A percentile compares a stretch with the other conserved stretches of the same genome.
These are phyloP conservation scores for Sarcophilus harrisii DNA, from an alignment of 2,797 vertebrate genomes.

Conservation along the genomic window DNA sequence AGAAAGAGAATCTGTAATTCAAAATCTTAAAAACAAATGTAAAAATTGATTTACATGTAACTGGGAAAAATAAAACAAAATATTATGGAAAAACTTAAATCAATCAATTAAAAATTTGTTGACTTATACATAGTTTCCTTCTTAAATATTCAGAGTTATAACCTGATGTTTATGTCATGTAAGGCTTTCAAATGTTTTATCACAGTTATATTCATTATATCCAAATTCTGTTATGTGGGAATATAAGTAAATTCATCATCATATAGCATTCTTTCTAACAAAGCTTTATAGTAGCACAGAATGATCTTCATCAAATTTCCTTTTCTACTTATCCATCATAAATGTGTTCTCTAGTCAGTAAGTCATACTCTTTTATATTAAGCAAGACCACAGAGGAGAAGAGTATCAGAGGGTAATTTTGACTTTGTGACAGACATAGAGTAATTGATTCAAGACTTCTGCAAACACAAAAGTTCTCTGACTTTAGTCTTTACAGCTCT, in stretches of 20 bases:
- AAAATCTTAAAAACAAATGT: too few species aligned
- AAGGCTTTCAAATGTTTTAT: constrained; percentile 39
- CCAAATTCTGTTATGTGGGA: neutral
- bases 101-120: neutral
- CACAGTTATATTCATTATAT: constrained; percentile 34
- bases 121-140: neutral
- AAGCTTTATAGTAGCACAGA: neutral
- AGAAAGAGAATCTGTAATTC: too few species aligned
- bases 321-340: neutral
- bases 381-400: neutral
- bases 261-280: neutral
- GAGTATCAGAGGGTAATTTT: too few species aligned
- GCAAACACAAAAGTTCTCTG: too few species aligned
- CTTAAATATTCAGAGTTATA: constrained; percentile 5
- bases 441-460: too few species aligned
- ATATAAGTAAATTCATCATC: neutral
- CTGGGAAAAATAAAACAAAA: too few species aligned
- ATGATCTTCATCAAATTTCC: neutral
- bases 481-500: neutral
- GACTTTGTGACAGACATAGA: too few species aligned
- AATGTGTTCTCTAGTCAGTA: neutral
- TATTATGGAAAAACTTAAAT: too few species aligned
- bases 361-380: neutral
- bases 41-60: too few species aligned
- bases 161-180: neutral